Percentiles rank a stretch among this genome's conserved stretches.
Conservation (phyloP, 1,140 invertebrate species). For the Oreohelix idahoensis region DNA sequence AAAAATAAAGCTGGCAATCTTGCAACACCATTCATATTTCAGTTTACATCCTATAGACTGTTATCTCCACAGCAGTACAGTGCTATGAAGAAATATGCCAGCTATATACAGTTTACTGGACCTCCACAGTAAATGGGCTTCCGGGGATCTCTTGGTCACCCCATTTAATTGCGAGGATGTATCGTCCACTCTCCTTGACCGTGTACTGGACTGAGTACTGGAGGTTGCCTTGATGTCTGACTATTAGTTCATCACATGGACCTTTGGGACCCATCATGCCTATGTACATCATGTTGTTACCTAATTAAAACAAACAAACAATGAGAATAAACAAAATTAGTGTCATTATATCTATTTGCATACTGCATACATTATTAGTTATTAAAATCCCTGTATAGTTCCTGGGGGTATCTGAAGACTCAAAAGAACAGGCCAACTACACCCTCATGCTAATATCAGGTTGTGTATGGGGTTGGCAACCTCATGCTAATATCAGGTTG, state of each 20-base stretch:
- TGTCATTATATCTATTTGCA: too few species aligned
- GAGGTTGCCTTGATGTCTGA: constrained; percentile 94
- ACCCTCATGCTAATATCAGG: too few species aligned
- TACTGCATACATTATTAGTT: too few species aligned
- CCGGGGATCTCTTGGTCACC: constrained; percentile 98
- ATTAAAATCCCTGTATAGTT: too few species aligned
- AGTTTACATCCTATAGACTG: not conserved
- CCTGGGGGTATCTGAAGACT: too few species aligned
- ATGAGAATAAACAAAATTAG: too few species aligned
- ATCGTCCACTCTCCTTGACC: constrained; percentile 89
- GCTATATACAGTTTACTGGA: constrained; percentile 50
- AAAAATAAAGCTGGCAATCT: too few species aligned
- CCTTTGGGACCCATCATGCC: constrained; percentile 93
- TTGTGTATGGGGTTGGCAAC: too few species aligned
- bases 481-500: too few species aligned
- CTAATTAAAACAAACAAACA: constrained; percentile 42
- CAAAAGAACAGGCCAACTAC: too few species aligned
- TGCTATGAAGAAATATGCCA: not conserved
- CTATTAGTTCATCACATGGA: constrained; percentile 92
- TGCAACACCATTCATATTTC: too few species aligned
- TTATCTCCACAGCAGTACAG: not conserved
- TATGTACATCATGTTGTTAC: constrained; percentile 90
- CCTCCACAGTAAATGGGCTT: constrained; percentile 83
- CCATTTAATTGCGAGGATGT: constrained; percentile 96
- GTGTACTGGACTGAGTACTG: constrained; percentile 80